phyloP scores from a whole-genome alignment of 2,797 vertebrate species.

The Coregonus ussuriensis region DNA sequence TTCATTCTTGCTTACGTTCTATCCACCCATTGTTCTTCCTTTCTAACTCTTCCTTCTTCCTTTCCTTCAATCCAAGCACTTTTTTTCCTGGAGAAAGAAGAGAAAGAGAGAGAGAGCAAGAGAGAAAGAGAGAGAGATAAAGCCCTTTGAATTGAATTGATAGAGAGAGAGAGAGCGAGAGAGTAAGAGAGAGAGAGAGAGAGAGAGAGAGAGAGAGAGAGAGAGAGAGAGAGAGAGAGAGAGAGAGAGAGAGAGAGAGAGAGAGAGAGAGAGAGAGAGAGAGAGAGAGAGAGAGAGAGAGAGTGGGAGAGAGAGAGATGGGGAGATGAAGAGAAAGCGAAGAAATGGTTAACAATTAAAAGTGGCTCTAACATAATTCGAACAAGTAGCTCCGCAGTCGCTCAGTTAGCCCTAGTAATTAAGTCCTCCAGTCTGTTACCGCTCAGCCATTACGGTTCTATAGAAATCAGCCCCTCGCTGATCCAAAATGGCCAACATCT shows the following conservation, averaged over 20 bases:
- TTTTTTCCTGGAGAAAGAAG: constrained; percentile 27
- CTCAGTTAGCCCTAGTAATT: constrained; percentile 51
- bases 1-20: not conserved
- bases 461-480: constrained; percentile 54
- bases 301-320: no score
- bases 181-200: no score
- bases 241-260: not conserved
- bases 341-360: constrained; percentile 57
- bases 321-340: not conserved
- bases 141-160: no score
- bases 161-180: no score
- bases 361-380: constrained; percentile 54
- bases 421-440: constrained; percentile 55
- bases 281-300: no score
- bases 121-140: no score
- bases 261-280: no score
- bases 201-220: no score
- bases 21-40: constrained; percentile 5
- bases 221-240: no score
- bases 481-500: constrained; percentile 46
- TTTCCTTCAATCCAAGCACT: constrained; percentile 16
- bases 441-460: constrained; percentile 47
- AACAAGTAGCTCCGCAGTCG: constrained; percentile 30
- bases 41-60: not conserved
- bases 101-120: no score